Percentiles rank a stretch among this genome's conserved stretches.
These are phyloP conservation scores for Stercorarius parasiticus DNA, from an alignment of 2,113 vertebrate genomes.

Conservation along the genomic window DNA sequence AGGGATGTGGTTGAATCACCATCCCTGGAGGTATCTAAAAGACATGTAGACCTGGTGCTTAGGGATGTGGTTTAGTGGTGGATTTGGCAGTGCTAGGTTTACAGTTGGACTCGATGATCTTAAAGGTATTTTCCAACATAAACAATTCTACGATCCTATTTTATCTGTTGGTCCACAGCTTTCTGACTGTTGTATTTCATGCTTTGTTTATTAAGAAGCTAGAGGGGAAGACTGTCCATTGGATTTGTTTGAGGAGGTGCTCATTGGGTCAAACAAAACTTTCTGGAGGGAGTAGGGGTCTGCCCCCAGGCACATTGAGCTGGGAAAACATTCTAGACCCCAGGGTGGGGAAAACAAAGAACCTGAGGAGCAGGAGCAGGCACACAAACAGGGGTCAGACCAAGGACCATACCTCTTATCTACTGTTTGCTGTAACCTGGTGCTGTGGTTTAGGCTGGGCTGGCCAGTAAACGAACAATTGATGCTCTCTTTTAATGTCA, in stretches of 20 bases:
- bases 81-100: background rate
- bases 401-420: background rate
- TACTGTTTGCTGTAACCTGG: background rate
- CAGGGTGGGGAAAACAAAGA: background rate
- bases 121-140: background rate
- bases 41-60: rapidly evolving
- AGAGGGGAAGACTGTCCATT: background rate
- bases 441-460: no score
- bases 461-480: no score
- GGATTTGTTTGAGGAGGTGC: background rate
- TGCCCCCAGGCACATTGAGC: background rate
- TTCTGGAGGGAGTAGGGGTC: background rate
- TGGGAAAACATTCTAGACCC: background rate
- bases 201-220: background rate
- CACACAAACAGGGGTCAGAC: background rate
- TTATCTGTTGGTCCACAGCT: background rate
- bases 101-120: background rate
- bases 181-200: background rate
- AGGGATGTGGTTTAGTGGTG: background rate
- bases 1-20: background rate
- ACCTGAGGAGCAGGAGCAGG: background rate
- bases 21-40: background rate
- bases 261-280: background rate
- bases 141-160: background rate
- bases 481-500: no score